Conservation (phyloP, 2,113 vertebrate species). For the Hippotragus niger region DNA sequence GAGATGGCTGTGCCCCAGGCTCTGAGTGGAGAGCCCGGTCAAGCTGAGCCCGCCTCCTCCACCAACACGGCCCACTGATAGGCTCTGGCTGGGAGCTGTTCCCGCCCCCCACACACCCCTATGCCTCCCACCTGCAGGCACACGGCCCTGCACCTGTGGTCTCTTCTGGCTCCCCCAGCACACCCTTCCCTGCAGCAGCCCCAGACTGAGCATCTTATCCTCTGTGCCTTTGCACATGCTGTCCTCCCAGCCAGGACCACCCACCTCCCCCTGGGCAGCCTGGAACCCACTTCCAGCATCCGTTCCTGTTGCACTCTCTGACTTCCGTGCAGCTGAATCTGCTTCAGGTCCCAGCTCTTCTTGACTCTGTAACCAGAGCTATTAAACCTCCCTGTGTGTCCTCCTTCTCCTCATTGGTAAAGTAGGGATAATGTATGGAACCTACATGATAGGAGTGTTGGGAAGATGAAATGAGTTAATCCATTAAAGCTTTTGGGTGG, state of each 20-base stretch:
- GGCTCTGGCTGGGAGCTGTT: neutral
- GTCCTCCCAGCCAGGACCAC: neutral
- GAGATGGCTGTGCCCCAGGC: neutral
- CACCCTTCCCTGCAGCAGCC: neutral
- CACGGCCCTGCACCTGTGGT: neutral
- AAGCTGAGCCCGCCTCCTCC: neutral
- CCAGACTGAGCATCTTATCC: neutral
- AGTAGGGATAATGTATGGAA: neutral
- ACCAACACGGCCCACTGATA: fast-evolving
- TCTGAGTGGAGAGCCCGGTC: neutral
- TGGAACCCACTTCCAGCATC: neutral
- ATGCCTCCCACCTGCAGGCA: neutral
- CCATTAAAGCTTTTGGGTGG: neutral
- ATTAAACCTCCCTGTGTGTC: neutral
- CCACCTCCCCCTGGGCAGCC: neutral
- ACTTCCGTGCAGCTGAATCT: neutral
- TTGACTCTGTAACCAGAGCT: neutral
- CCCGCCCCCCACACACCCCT: fast-evolving
- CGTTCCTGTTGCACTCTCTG: neutral
- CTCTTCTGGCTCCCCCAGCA: neutral
- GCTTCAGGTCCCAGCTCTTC: neutral
- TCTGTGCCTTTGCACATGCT: neutral
- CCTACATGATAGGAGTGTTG: neutral
- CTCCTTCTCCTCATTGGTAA: neutral
- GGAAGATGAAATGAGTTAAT: neutral